These are phyloP conservation scores for Epinotia brunnichana DNA, from an alignment of 2,888 invertebrate species.

Conservation along the genomic window DNA sequence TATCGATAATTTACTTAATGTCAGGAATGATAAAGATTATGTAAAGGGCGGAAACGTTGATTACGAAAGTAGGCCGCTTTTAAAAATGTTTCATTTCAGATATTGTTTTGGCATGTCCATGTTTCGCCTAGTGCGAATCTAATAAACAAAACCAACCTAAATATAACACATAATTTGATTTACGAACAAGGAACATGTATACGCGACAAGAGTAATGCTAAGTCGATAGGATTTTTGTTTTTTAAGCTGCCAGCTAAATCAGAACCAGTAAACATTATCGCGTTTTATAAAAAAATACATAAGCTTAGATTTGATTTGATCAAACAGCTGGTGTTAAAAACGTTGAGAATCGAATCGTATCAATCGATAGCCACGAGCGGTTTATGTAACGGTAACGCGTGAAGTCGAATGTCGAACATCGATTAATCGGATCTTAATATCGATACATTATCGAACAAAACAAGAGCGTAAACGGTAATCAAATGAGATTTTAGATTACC, in stretches of 20 bases:
- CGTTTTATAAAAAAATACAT: no score
- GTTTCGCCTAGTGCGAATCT: no score
- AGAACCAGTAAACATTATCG: no score
- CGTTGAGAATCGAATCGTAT: slow-evolving; percentile 51
- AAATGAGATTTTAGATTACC: slow-evolving; percentile 34
- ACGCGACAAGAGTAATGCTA: no score
- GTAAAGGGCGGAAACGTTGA: background rate
- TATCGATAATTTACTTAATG: slow-evolving; percentile 10
- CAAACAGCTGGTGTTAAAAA: slow-evolving; percentile 24
- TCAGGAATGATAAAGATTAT: background rate
- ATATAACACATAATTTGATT: no score
- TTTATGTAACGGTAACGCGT: slow-evolving; percentile 54
- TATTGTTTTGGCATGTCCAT: no score
- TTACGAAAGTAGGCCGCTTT: background rate
- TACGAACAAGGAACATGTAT: no score
- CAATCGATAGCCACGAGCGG: slow-evolving; percentile 51
- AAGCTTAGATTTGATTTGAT: no score
- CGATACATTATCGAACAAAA: slow-evolving; percentile 38
- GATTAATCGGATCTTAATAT: slow-evolving; percentile 49
- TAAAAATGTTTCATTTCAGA: background rate
- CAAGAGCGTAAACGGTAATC: slow-evolving; percentile 39
- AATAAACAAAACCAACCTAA: no score
- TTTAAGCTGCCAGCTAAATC: no score
- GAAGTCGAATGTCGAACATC: slow-evolving; percentile 49
- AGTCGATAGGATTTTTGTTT: no score